phyloP scores from a whole-genome alignment of 2,113 vertebrate genomes.

The rabbit (Oryctolagus cuniculus) region DNA sequence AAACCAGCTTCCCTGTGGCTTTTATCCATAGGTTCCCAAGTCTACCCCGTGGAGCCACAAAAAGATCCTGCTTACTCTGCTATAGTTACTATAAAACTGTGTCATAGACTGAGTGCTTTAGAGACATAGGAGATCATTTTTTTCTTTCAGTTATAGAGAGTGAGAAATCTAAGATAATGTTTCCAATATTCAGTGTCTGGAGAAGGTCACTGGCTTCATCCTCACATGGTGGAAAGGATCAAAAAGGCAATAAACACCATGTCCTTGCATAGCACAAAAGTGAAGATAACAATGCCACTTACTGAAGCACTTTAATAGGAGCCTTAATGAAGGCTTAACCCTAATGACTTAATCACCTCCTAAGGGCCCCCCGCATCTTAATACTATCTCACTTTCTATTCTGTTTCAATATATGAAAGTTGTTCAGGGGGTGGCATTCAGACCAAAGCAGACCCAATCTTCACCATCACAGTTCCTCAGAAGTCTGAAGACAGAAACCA shows the following conservation, averaged over 20 bases:
- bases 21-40: not conserved
- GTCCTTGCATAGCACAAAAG: not conserved
- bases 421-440: not conserved
- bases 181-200: not conserved
- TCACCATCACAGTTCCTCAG: not conserved
- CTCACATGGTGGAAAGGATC: not conserved
- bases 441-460: not conserved
- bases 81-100: not conserved
- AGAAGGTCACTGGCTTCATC: not conserved
- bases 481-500: not conserved
- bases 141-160: not conserved
- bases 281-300: not conserved
- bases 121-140: not conserved
- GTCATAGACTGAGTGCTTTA: not conserved
- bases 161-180: not conserved
- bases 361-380: not conserved
- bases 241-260: not conserved
- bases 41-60: not conserved
- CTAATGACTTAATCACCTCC: not conserved
- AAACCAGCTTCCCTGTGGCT: not conserved
- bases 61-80: not conserved
- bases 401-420: not conserved
- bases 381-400: not conserved
- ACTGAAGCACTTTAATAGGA: not conserved
- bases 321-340: not conserved